Evolutionary conservation across 2,888 invertebrate species (phyloP).

Genomic region (Ectobius pallidus): DNA sequence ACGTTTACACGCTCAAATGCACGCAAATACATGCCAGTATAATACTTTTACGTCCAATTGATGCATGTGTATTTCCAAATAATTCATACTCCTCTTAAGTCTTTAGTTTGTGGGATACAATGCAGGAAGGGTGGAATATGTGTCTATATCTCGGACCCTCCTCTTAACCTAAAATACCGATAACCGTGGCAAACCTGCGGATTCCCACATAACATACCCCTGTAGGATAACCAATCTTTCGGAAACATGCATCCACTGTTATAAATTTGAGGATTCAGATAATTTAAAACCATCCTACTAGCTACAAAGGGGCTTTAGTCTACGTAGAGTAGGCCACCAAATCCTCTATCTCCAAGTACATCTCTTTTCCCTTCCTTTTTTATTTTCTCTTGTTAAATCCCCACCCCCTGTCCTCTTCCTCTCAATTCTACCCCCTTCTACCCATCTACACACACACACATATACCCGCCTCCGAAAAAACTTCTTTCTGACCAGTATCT

Average conservation of each 20-base stretch:
- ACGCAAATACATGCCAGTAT: too few species aligned
- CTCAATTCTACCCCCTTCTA: constrained; percentile 3
- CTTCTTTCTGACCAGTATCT: constrained; percentile 32
- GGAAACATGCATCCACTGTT: constrained; percentile 34
- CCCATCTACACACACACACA: not conserved
- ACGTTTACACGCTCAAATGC: too few species aligned
- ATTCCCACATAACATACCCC: constrained; percentile 18
- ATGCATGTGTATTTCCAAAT: too few species aligned
- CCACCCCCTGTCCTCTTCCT: constrained; percentile 12
- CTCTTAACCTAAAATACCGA: constrained; percentile 25
- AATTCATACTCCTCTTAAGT: too few species aligned
- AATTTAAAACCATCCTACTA: constrained; percentile 30
- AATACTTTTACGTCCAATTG: too few species aligned
- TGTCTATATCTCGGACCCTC: not conserved
- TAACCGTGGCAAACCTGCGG: constrained; percentile 27
- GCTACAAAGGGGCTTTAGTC: constrained; percentile 1
- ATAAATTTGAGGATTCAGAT: constrained; percentile 37
- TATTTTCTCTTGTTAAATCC: constrained; percentile 25
- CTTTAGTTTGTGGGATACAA: too few species aligned
- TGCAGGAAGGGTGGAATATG: too few species aligned
- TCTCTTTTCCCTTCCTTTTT: constrained; percentile 28
- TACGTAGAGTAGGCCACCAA: constrained; percentile 15
- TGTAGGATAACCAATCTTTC: constrained; percentile 36
- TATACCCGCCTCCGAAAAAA: not conserved
- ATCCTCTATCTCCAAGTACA: constrained; percentile 32